Conservation (phyloP, 2,888 invertebrate species). For the Hypena proboscidalis region DNA sequence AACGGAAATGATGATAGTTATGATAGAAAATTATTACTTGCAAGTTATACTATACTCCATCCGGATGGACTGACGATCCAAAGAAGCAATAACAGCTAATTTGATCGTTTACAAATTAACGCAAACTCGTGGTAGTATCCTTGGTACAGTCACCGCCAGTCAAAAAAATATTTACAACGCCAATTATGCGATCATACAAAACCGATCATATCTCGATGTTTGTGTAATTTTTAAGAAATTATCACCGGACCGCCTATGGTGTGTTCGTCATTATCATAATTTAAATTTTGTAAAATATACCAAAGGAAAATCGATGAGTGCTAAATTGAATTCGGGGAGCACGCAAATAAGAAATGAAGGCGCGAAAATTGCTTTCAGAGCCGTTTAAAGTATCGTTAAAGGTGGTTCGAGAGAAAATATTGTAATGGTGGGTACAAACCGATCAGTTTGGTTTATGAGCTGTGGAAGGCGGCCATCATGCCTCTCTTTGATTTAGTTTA, state of each 20-base stretch:
- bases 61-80: too few relatives aligned
- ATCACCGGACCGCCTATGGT: slow-evolving; percentile 67
- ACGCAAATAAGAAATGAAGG: slow-evolving; percentile 78
- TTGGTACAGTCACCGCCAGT: slow-evolving; percentile 9
- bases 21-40: too few relatives aligned
- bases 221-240: slow-evolving; percentile 70
- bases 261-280: slow-evolving; percentile 73
- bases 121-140: slow-evolving; percentile 17
- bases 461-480: slow-evolving; percentile 66
- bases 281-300: slow-evolving; percentile 63
- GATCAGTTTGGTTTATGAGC: slow-evolving; percentile 70
- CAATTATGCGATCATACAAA: slow-evolving; percentile 65
- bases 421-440: slow-evolving; percentile 63
- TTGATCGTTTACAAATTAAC: too few relatives aligned
- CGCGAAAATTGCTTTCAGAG: slow-evolving; percentile 76
- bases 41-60: too few relatives aligned
- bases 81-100: too few relatives aligned
- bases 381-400: slow-evolving; percentile 83
- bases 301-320: slow-evolving; percentile 77
- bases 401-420: slow-evolving; percentile 75
- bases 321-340: slow-evolving; percentile 82
- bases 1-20: too few relatives aligned
- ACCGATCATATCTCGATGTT: slow-evolving; percentile 63
- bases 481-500: slow-evolving; percentile 55
- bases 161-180: slow-evolving; percentile 55